A percentile compares a stretch with the other conserved stretches of the same genome.
Conservation (phyloP, 2,888 invertebrate genomes). For the Parasteatoda lunata region DNA sequence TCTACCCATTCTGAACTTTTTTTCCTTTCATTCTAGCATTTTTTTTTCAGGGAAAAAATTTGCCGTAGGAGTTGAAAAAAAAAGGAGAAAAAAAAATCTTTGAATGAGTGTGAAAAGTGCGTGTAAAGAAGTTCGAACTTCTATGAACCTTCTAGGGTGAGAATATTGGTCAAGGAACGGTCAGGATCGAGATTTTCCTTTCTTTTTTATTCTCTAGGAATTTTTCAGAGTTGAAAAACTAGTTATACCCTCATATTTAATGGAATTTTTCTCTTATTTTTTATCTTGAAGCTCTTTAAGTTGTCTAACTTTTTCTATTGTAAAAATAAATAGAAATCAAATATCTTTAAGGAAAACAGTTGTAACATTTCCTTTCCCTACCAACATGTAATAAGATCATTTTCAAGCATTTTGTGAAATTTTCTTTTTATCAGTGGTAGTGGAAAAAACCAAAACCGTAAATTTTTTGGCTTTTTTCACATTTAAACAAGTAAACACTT, state of each 20-base stretch:
- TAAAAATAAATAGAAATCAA: too few species aligned
- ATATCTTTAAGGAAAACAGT: too few species aligned
- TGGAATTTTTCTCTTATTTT: background rate
- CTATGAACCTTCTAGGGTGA: background rate
- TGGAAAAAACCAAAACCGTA: too few species aligned
- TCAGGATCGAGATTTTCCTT: slow-evolving; percentile 17
- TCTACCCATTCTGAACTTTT: slow-evolving; percentile 7
- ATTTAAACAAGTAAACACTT: too few species aligned
- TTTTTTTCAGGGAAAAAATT: background rate
- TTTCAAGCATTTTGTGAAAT: too few species aligned
- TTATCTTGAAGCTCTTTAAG: too few species aligned
- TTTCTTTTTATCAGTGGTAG: too few species aligned
- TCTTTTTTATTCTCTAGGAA: background rate
- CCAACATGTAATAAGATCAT: too few species aligned
- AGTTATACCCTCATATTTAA: slow-evolving; percentile 21
- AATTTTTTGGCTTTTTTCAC: too few species aligned
- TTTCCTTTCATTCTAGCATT: background rate
- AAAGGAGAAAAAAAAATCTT: slow-evolving; percentile 5
- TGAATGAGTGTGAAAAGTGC: slow-evolving; percentile 35
- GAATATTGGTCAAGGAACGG: slow-evolving; percentile 25
- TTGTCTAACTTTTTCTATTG: too few species aligned
- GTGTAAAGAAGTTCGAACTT: slow-evolving; percentile 42
- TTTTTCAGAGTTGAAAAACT: slow-evolving; percentile 18
- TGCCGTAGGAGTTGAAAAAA: slow-evolving; percentile 14
- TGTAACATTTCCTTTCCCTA: too few species aligned